A percentile compares a stretch with the other conserved stretches of the same genome.
Evolutionary conservation across 2,113 vertebrate genomes (phyloP).

Genomic region (Xenopus borealis): DNA sequence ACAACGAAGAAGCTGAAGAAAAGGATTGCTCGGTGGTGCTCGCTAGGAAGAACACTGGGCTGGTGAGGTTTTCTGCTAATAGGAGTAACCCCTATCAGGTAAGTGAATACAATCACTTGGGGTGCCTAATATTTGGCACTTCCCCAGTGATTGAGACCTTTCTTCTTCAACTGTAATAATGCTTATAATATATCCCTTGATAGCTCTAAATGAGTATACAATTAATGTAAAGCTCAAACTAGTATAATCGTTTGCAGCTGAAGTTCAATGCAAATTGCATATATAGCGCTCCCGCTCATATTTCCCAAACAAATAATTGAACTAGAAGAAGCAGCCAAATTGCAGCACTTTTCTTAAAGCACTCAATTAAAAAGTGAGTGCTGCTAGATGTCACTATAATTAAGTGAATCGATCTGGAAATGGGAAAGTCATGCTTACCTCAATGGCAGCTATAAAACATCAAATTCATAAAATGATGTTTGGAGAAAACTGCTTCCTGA

Average conservation of each 20-base stretch:
- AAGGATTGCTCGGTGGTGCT: too few species aligned
- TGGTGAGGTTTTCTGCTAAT: too few species aligned
- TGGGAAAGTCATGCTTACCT: not conserved
- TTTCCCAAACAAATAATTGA: constrained; percentile 48
- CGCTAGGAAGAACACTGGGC: too few species aligned
- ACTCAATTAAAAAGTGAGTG: constrained; percentile 44
- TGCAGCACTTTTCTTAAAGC: constrained; percentile 32
- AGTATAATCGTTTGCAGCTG: constrained; percentile 32
- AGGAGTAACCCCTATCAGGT: too few species aligned
- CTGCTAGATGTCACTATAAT: not conserved
- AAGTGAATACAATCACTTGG: too few species aligned
- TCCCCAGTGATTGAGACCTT: too few species aligned
- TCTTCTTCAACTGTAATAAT: too few species aligned
- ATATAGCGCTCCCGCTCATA: constrained; percentile 29
- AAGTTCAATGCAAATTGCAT: constrained; percentile 26
- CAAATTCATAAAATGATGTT: constrained; percentile 37
- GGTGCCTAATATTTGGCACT: too few species aligned
- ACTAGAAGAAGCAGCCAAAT: constrained; percentile 25
- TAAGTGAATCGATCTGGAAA: constrained; percentile 27
- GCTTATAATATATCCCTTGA: constrained; percentile 26
- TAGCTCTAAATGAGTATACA: constrained; percentile 26
- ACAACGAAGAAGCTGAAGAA: too few species aligned
- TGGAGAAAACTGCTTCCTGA: constrained; percentile 19
- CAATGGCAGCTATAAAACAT: constrained; percentile 17
- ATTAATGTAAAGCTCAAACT: constrained; percentile 23